Evolutionary conservation across 2,113 vertebrate genomes (phyloP).

Genomic region (Felis chaus): DNA sequence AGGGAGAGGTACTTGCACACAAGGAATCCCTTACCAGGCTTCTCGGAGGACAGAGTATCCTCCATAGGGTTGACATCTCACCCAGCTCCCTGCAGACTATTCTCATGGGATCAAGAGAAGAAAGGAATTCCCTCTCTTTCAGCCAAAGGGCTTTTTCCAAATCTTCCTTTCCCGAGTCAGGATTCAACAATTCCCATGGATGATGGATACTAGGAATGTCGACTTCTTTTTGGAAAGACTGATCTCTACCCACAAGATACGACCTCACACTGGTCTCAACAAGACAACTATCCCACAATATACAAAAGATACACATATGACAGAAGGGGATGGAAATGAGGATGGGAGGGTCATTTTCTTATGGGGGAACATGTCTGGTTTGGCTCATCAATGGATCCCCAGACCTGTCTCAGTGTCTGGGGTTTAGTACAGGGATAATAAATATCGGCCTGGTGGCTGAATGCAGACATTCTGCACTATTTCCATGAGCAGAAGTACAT

Average conservation of each 20-base stretch:
- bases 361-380: background rate
- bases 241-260: background rate
- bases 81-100: background rate
- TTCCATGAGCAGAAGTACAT: conserved; percentile 7
- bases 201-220: background rate
- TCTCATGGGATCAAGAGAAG: background rate
- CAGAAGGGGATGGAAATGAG: background rate
- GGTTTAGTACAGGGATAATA: background rate
- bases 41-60: background rate
- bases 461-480: background rate
- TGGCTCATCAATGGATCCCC: background rate
- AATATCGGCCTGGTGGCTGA: background rate
- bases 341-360: background rate
- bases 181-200: background rate
- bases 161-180: background rate
- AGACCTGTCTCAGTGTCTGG: background rate
- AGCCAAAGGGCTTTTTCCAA: background rate
- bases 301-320: background rate
- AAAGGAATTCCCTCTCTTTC: conserved; percentile 18
- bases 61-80: background rate
- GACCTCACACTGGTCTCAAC: background rate
- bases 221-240: background rate
- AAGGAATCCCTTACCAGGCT: background rate
- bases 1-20: background rate
- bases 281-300: background rate